Evolutionary conservation across 1,140 invertebrate genomes (phyloP), one percentile per base, ranked within the genome.

Genomic region (Bombus waltoni): DNA sequence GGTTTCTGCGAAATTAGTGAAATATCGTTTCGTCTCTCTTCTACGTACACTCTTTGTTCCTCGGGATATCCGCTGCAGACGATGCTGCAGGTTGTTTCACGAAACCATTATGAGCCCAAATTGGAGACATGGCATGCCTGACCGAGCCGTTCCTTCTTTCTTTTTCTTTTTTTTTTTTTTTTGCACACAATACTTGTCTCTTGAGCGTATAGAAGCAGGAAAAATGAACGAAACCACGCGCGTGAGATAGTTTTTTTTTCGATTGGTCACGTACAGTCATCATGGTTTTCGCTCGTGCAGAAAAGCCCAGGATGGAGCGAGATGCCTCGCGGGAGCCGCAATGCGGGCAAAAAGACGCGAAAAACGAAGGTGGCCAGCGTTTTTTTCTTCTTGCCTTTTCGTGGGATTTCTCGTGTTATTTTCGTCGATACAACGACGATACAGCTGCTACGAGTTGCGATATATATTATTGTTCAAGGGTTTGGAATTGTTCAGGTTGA

Each of bases 301-400:
- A 90, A 91, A 89, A 81, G 68, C 40, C 72, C 28, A 35, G 80
- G 79, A 88, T 83, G 68, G 87, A 85, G 87, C 77, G 15, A 53
- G 57, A 65, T 42, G 59, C 62, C 42, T 66, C 74, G 40, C 53
- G 78, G 25, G 47, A 70, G 40, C 28, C 75, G 72, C 75, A 57
- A n/a, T 35, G 68, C 65, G 44, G 57, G 2, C 6, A 59, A 53
- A 22, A 73, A 68, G 47, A 40, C 65, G 22, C 38, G 11, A 11
- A 18, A n/a, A 22, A 32, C 10, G 4, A 28, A 38, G 11, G 25
- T 28, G 0, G 4, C 5, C n/a, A 25, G 40, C 72, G 40, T 6
- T 28, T n/a, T 18, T 53, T 35, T 9, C 18, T 83, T 32, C 59
- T 40, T 42, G 28, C 13, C n/a, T 25, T n/a, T 25, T 71, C 11